Percentiles rank a stretch among this genome's conserved stretches.
These are phyloP conservation scores for Mythimna ferrago DNA, from an alignment of 2,888 invertebrate genomes.

Conservation along the genomic window DNA sequence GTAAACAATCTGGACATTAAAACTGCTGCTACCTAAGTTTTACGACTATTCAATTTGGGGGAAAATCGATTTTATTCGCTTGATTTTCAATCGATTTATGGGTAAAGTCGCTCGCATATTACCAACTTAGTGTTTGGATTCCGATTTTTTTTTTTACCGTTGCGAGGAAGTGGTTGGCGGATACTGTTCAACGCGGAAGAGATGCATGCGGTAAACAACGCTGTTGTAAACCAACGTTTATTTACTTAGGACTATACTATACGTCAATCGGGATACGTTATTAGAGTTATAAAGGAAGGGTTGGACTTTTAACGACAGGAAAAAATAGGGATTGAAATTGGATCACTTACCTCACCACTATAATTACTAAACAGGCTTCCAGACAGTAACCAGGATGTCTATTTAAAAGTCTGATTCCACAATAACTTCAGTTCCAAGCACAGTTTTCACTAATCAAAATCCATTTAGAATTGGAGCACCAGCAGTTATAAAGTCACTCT, in stretches of 20 bases:
- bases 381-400: constrained; percentile 5
- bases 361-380: background rate
- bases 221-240: constrained; percentile 72
- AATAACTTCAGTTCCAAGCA: constrained; percentile 20
- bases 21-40: constrained; percentile 87
- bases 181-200: constrained; percentile 78
- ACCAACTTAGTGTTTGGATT: constrained; percentile 69
- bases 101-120: constrained; percentile 82
- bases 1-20: constrained; percentile 89
- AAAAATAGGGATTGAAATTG: constrained; percentile 30
- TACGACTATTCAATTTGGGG: constrained; percentile 89
- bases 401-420: constrained; percentile 47
- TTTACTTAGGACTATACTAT: constrained; percentile 66
- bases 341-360: constrained; percentile 45
- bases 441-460: constrained; percentile 63
- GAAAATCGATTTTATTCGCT: constrained; percentile 91
- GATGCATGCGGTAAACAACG: constrained; percentile 75
- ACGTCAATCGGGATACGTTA: constrained; percentile 62
- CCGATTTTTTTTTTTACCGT: constrained; percentile 80
- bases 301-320: constrained; percentile 12
- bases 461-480: constrained; percentile 59
- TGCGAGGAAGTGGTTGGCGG: constrained; percentile 86
- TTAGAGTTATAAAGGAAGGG: constrained; percentile 50
- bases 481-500: constrained; percentile 73
- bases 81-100: constrained; percentile 85